Evolutionary conservation across 2,888 invertebrate genomes (phyloP), one percentile per base, ranked within the genome.

Genomic region (Thysanoteuthis rhombus): DNA sequence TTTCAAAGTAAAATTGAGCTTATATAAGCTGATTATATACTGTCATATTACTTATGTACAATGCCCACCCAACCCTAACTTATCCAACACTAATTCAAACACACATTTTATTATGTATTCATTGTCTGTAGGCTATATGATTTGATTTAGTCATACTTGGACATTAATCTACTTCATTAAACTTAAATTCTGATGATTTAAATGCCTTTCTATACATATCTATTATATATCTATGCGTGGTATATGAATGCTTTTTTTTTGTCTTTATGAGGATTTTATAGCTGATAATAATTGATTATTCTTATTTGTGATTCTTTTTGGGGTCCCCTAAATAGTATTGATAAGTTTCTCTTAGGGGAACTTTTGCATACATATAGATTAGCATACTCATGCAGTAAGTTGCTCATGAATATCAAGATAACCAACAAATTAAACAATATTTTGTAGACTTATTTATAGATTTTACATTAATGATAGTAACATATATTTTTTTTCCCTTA

Each of bases 21-120:
- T 75, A 75, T 75, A 75, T 75, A 75, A 75, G 75, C 75, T 75
- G 75, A 75, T 75, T 75, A 75, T n/a, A 75, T 75, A 75, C 75
- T 75, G 75, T 75, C n/a, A n/a, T 58, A 58, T 58, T n/a, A 75
- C 75, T 75, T n/a, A 75, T 52, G 25, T 12, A 75, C 75, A n/a
- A n/a, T 75, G 19, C 8, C 75, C n/a, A n/a, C 75, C 75, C 10
- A 75, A n/a, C 75, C n/a, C 75, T 75, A 75, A 75, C n/a, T 75
- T 75, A 58, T 28, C 28, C 58, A 58, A 58, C 58, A 58, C 75
- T 75, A 16, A 75, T 75, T 75, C 75, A 75, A 75, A n/a, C 16
- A 75, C n/a, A n/a, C n/a, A n/a, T 58, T 28, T 28, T 58, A 58
- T 25, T 58, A 58, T 16, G n/a, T 75, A n/a, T 75, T 75, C 75